phyloP scores from a whole-genome alignment of 2,113 vertebrate genomes.

The Pelecanus crispus region DNA sequence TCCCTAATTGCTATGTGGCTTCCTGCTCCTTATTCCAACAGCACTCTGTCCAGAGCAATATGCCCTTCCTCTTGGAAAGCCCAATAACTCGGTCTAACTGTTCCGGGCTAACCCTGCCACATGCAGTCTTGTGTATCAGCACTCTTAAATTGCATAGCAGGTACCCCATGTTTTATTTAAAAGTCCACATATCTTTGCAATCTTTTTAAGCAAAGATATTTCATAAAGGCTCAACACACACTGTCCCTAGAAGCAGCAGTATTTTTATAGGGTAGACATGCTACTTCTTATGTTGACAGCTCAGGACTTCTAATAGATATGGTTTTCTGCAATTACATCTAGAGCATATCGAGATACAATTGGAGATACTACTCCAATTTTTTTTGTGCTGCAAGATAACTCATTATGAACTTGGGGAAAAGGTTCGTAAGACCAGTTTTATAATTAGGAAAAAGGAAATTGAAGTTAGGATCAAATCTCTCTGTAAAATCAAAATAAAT shows the following conservation, averaged over 20 bases:
- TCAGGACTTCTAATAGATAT: not conserved
- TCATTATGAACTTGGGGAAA: not conserved
- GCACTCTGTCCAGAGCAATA: not conserved
- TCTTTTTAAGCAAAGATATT: not conserved
- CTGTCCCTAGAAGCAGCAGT: not conserved
- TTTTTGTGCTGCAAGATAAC: not conserved
- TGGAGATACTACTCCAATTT: not conserved
- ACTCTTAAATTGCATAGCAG: not conserved
- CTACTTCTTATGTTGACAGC: not conserved
- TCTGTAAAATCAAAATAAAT: not conserved
- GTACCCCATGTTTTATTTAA: not conserved
- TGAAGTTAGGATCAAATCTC: not conserved
- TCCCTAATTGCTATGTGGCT: not conserved
- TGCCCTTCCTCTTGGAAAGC: not conserved
- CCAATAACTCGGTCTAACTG: accelerated
- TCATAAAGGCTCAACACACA: not conserved
- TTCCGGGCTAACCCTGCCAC: not conserved
- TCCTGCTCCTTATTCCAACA: not conserved
- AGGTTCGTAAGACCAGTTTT: not conserved
- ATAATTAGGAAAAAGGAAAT: not conserved
- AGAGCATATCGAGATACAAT: not conserved
- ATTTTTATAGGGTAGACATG: not conserved
- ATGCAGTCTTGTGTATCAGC: not conserved
- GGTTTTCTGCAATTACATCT: not conserved
- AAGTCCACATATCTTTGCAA: not conserved